Percentiles rank a stretch among this genome's conserved stretches.
phyloP scores from a whole-genome alignment of 2,113 vertebrate genomes.

The Stercorarius parasiticus region DNA sequence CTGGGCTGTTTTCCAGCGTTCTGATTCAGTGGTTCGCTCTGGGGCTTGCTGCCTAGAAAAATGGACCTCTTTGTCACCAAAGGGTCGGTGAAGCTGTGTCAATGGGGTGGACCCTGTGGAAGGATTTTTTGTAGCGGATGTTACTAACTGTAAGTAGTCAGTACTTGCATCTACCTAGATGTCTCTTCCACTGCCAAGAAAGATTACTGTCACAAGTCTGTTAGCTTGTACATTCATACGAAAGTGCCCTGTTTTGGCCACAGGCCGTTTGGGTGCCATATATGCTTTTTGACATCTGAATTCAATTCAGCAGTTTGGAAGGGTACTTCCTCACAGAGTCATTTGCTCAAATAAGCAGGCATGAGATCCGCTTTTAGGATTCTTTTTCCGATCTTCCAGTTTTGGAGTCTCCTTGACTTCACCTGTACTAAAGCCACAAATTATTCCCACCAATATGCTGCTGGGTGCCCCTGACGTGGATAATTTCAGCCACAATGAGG shows the following conservation, averaged over 20 bases:
- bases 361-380: not conserved
- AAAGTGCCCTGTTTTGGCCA: not conserved
- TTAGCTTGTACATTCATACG: not conserved
- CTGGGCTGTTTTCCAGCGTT: rapidly evolving
- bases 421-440: not conserved
- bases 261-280: not conserved
- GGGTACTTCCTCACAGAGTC: not conserved
- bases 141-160: not conserved
- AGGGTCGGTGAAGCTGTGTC: not conserved
- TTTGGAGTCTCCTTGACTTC: not conserved
- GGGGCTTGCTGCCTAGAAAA: not conserved
- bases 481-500: not conserved
- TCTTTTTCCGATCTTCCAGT: not conserved
- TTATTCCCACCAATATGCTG: not conserved
- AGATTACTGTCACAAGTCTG: not conserved
- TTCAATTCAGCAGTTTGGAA: not conserved
- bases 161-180: not conserved
- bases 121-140: not conserved
- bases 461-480: not conserved
- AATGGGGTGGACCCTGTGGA: not conserved
- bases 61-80: not conserved
- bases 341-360: not conserved
- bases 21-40: not conserved
- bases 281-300: not conserved
- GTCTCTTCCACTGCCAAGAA: not conserved